A percentile compares a stretch with the other conserved stretches of the same genome.
These are phyloP conservation scores for Lithophane leautieri DNA, from an alignment of 2,888 invertebrate genomes.

Conservation along the genomic window DNA sequence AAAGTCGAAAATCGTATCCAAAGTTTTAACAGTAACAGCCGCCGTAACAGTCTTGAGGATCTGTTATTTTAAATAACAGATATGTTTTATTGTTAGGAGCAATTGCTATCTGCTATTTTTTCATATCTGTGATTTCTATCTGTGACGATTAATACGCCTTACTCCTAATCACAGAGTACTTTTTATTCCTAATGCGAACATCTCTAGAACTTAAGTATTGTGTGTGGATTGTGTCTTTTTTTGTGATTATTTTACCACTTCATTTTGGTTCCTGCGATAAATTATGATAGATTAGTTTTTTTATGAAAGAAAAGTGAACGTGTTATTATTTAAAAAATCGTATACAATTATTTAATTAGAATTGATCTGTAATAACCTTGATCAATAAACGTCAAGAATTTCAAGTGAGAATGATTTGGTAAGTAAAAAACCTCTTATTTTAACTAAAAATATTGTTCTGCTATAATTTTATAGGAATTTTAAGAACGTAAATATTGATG, in stretches of 20 bases:
- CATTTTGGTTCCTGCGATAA: conserved; percentile 37
- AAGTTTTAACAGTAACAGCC: no score
- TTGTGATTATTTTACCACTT: conserved; percentile 53
- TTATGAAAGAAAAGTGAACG: conserved; percentile 43
- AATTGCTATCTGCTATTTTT: no score
- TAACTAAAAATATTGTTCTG: conserved; percentile 30
- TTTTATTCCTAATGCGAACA: no score
- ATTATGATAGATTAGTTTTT: conserved; percentile 35
- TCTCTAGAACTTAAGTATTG: conserved; percentile 53
- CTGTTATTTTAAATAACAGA: no score
- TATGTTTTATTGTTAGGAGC: no score
- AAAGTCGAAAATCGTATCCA: no score
- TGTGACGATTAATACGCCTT: no score
- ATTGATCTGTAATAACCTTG: conserved; percentile 70
- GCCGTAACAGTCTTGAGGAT: no score
- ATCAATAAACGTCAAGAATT: conserved; percentile 69
- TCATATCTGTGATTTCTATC: no score
- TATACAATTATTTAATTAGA: conserved; percentile 51
- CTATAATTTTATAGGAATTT: background rate
- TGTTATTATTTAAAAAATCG: conserved; percentile 43
- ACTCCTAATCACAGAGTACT: no score
- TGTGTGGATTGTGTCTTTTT: conserved; percentile 59
- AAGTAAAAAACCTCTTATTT: conserved; percentile 55
- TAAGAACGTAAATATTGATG: conserved; percentile 10
- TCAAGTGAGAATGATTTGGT: conserved; percentile 67